phyloP scores from a whole-genome alignment of 2,113 vertebrate species.

The Eira barbara region DNA sequence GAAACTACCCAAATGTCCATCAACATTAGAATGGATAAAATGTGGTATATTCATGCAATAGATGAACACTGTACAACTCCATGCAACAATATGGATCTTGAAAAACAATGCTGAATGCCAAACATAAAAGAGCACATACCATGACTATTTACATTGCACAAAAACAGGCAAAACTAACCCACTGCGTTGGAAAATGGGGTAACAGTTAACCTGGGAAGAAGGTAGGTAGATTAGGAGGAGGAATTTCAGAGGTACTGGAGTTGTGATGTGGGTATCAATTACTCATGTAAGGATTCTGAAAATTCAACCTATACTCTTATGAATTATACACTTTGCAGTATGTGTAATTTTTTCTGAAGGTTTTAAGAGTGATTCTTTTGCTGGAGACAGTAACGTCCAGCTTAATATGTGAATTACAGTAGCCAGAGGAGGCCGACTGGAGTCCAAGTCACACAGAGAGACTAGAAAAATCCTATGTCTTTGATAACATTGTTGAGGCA shows the following conservation, averaged over 20 bases:
- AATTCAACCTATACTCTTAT: neutral
- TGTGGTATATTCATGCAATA: slow-evolving; percentile 36
- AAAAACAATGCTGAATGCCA: slow-evolving; percentile 3
- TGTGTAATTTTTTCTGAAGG: neutral
- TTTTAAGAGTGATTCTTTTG: neutral
- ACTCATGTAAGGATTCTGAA: neutral
- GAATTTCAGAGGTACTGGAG: neutral
- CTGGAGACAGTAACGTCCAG: neutral
- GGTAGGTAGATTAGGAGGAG: neutral
- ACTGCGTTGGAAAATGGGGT: neutral
- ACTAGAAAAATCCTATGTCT: neutral
- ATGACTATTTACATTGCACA: neutral
- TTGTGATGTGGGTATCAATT: neutral
- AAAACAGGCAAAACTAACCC: neutral
- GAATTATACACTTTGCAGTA: neutral
- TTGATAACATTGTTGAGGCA: neutral
- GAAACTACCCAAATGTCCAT: slow-evolving; percentile 27
- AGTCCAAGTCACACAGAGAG: neutral
- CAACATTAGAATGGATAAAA: slow-evolving; percentile 40
- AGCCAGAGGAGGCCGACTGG: neutral
- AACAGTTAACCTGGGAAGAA: neutral
- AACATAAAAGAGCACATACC: neutral
- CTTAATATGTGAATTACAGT: neutral
- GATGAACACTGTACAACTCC: neutral
- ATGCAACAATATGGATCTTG: slow-evolving; percentile 16